Evolutionary conservation across 2,888 invertebrate species (phyloP).

Genomic region (Cataglyphis albicans): DNA sequence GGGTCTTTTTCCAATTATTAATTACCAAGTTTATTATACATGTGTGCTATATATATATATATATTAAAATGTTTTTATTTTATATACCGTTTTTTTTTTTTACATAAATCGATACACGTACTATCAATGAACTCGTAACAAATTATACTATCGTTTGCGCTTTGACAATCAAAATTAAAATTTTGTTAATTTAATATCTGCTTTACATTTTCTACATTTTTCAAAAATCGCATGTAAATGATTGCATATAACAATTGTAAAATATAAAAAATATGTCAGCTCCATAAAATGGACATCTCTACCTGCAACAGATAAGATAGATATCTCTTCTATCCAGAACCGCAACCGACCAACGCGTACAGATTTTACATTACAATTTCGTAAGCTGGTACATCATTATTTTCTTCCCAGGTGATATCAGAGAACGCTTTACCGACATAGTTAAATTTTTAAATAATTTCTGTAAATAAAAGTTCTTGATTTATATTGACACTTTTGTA

Average conservation of each 20-base stretch:
- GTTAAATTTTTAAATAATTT: not conserved
- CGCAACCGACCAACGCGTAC: not conserved
- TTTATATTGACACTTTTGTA: not conserved
- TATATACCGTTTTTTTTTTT: not conserved
- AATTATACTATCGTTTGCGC: not conserved
- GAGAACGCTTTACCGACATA: conserved; percentile 27
- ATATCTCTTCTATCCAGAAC: conserved; percentile 42
- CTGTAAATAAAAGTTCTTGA: not conserved
- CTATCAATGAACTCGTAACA: not conserved
- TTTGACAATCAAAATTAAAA: not conserved
- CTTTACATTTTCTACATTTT: not conserved
- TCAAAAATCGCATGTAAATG: not conserved
- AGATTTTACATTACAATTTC: conserved; percentile 34
- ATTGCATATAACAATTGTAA: no score
- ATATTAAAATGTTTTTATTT: not conserved
- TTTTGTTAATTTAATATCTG: conserved; percentile 18
- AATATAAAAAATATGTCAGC: not conserved
- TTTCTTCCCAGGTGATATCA: not conserved
- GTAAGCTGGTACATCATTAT: conserved; percentile 36
- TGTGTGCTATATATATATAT: conserved; percentile 1
- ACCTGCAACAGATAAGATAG: conserved; percentile 49
- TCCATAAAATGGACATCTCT: not conserved
- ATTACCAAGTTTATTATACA: not conserved
- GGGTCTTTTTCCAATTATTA: not conserved
- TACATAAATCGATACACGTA: not conserved